Evolutionary conservation across 2,797 vertebrate species (phyloP).

Genomic region (Helarctos malayanus): DNA sequence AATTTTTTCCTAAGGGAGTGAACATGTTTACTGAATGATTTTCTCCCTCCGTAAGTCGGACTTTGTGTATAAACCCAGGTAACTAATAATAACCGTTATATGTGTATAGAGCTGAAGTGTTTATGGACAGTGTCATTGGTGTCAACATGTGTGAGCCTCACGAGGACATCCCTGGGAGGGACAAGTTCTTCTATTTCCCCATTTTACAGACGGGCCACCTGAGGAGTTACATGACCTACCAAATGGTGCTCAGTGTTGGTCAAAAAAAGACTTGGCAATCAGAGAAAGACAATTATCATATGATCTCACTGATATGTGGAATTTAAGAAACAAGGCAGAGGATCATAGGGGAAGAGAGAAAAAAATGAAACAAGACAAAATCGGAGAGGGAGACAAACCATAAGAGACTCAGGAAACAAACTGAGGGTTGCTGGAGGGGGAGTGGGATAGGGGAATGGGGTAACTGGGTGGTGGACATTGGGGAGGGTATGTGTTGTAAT

Average conservation of each 20-base stretch:
- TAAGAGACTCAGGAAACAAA: too few relatives aligned
- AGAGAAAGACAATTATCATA: background rate
- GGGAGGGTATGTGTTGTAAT: too few relatives aligned
- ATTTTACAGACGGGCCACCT: background rate
- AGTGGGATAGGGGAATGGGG: too few relatives aligned
- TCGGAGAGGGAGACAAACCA: too few relatives aligned
- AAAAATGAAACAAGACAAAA: too few relatives aligned
- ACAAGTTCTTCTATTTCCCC: background rate
- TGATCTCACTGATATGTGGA: background rate
- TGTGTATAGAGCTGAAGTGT: fast-evolving
- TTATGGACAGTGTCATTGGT: fast-evolving
- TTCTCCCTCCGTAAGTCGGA: too few relatives aligned
- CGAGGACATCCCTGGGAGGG: background rate
- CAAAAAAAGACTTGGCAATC: background rate
- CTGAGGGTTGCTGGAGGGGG: too few relatives aligned
- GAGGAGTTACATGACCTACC: background rate
- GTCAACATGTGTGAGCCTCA: fast-evolving
- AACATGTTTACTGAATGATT: background rate
- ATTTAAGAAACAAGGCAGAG: too few relatives aligned
- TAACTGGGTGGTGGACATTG: too few relatives aligned
- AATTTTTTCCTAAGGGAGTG: background rate
- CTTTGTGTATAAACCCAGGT: background rate
- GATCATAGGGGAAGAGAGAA: too few relatives aligned
- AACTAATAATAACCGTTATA: background rate
- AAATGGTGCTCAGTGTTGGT: background rate